Conservation (phyloP, 2,797 vertebrate species). For the Neomorphus geoffroyi region DNA sequence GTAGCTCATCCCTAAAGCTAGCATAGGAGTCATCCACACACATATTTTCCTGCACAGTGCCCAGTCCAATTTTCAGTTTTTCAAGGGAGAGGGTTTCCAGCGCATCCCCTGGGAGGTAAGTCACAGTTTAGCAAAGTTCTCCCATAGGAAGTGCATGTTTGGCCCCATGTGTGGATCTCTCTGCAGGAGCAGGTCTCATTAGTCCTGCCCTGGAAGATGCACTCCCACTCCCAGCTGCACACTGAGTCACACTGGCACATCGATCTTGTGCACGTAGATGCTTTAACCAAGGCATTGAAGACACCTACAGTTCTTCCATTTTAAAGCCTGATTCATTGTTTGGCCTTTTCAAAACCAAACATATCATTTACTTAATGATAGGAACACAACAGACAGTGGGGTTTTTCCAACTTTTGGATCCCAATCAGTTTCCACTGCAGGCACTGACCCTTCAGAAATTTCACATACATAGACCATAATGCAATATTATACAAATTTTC, state of each 20-base stretch:
- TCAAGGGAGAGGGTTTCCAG: background rate
- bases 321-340: constrained; percentile 55
- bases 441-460: background rate
- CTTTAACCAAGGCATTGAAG: background rate
- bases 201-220: background rate
- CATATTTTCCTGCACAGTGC: fast-evolving
- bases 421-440: background rate
- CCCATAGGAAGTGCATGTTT: fast-evolving
- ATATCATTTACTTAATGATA: background rate
- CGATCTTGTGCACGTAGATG: background rate
- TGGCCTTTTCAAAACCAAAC: constrained; percentile 49
- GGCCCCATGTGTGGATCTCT: fast-evolving
- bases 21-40: background rate
- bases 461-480: background rate
- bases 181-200: background rate
- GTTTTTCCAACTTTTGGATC: background rate
- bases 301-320: constrained; percentile 45
- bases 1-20: background rate
- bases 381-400: background rate
- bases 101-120: background rate
- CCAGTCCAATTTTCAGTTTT: background rate
- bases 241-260: background rate
- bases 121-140: background rate
- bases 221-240: background rate
- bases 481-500: background rate